A percentile compares a stretch with the other conserved stretches of the same genome.
Conservation (phyloP, 2,113 vertebrate species). For the Semicossyphus pulcher region DNA sequence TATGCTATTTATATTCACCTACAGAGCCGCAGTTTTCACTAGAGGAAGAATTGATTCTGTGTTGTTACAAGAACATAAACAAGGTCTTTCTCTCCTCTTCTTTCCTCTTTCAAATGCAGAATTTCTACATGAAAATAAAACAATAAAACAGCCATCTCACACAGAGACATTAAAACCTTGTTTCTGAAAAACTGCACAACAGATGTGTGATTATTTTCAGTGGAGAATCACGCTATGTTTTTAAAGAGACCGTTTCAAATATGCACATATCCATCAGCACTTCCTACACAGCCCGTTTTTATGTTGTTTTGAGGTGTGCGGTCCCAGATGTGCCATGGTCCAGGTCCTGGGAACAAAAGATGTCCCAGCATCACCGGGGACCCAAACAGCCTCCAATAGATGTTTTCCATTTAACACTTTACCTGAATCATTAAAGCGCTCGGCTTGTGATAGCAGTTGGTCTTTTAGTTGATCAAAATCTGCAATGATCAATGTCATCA, state of each 20-base stretch:
- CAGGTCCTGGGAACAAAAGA: slow-evolving; percentile 54
- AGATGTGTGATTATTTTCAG: too few relatives aligned
- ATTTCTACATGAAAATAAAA: too few relatives aligned
- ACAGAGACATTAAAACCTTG: not conserved
- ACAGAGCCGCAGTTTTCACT: too few relatives aligned
- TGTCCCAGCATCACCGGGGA: not conserved
- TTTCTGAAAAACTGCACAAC: too few relatives aligned
- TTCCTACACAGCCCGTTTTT: not conserved
- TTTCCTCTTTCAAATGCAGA: too few relatives aligned
- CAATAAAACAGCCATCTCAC: too few relatives aligned
- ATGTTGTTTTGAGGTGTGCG: slow-evolving; percentile 2
- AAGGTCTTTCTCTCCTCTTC: too few relatives aligned
- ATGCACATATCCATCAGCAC: slow-evolving; percentile 25
- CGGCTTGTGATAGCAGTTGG: not conserved
- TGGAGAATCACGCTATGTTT: not conserved
- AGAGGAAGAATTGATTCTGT: too few relatives aligned
- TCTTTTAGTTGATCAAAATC: slow-evolving; percentile 1
- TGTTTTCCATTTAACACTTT: not conserved
- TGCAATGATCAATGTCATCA: not conserved
- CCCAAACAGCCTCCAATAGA: not conserved
- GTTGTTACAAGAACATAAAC: too few relatives aligned
- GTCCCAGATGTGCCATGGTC: slow-evolving; percentile 46
- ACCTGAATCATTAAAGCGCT: not conserved
- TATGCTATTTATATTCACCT: too few relatives aligned
- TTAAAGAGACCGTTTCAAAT: too few relatives aligned